Conservation (phyloP, 2,888 invertebrate species). For the Augiades crinisus region DNA sequence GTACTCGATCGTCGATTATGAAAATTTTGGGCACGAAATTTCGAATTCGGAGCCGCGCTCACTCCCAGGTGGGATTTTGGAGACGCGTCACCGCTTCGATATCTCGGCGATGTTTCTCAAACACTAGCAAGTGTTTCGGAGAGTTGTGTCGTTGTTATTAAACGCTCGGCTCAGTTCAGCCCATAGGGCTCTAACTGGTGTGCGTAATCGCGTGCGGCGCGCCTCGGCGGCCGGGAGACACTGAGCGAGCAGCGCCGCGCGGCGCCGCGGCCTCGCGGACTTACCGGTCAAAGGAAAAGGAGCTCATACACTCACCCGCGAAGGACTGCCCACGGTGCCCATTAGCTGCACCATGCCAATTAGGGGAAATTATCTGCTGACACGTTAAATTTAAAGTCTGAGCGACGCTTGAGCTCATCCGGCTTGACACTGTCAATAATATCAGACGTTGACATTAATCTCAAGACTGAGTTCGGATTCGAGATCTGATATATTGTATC, state of each 20-base stretch:
- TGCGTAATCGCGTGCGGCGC: slow-evolving; percentile 45
- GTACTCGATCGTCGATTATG: not conserved
- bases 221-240: slow-evolving; percentile 44
- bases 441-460: too few relatives aligned
- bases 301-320: not conserved
- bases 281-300: not conserved
- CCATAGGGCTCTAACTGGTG: slow-evolving; percentile 56
- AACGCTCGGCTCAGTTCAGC: slow-evolving; percentile 52
- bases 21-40: slow-evolving; percentile 8
- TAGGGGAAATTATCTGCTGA: too few relatives aligned
- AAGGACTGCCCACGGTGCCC: not conserved
- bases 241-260: slow-evolving; percentile 35
- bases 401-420: too few relatives aligned
- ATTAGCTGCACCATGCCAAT: not conserved
- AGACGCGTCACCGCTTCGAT: slow-evolving; percentile 37
- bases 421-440: too few relatives aligned
- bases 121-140: not conserved
- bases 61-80: slow-evolving; percentile 30
- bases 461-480: too few relatives aligned
- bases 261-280: not conserved
- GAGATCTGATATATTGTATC: too few relatives aligned
- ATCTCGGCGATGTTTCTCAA: slow-evolving; percentile 20
- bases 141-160: not conserved
- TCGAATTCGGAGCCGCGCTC: slow-evolving; percentile 29
- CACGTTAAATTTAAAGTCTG: too few relatives aligned